Evolutionary conservation across 2,888 invertebrate species (phyloP), one percentile per base, ranked within the genome.

Genomic region (Maniola hyperantus): DNA sequence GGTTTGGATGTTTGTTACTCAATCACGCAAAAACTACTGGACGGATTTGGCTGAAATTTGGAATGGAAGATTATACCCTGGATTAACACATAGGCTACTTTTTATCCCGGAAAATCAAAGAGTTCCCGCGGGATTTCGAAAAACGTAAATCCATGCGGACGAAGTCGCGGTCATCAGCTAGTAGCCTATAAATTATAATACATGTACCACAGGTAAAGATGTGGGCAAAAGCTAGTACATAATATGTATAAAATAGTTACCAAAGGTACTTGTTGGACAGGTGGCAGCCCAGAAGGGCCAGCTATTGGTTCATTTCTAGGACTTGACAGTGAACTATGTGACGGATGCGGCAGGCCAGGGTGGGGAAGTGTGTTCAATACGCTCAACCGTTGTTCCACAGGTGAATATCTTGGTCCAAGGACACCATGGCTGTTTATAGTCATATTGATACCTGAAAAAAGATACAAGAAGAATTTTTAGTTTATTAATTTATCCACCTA

Each of bases 231-330:
- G 26, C 26, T 26, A 46, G 33, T 34, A 34, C 6, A 53, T n/a
- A n/a, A n/a, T n/a, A n/a, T n/a, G 1, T 2, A 36, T 5, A 36
- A 8, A 34, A 44, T 15, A 55, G 39, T 60, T 89, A 97, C 97
- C 94, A 97, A 94, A 84, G 97, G 97, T 87, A 96, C 97, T 94
- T 97, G 96, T 90, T 97, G 97, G 78, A 97, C 96, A 68, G 97
- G 97, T 67, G 96, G 96, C 81, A 97, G 92, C 72, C 96, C 96
- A 57, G 97, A 97, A n/a, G 97, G 96, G 71, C 96, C 97, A 71
- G 97, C 95, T 60, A 96, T 92, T 44, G 95, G 95, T 82, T 95
- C 95, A 79, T 94, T 94, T 77, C 95, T 92, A 58, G 95, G 95
- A 78, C 95, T 95, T 67, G 95, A 91, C 81, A 95, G 84, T 66